Base-by-base conservation (phyloP, 2,113 vertebrate genomes). In the Sigmodon hispidus region DNA sequence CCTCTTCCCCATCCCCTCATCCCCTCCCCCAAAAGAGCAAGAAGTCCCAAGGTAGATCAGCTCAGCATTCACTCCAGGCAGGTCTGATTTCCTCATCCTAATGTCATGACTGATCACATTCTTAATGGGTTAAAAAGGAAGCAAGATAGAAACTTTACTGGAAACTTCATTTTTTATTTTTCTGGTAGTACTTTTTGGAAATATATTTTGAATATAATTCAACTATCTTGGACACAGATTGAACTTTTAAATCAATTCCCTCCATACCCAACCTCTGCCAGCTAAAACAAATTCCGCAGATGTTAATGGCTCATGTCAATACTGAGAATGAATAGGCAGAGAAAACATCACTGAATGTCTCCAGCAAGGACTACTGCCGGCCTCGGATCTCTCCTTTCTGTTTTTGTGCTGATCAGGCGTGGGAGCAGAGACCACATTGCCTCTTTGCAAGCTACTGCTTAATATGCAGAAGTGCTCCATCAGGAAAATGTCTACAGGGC, bases 381-480 rank as follows among this genome's bases (percentile, higher is more conserved):
- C 97, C 98, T 97, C 87, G 43, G 96, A 93, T 97, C 98, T 98
- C 90, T 95, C 96, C 96, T 98, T 98, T 98, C 96, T 98, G 96
- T 96, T 98, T 98, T 98, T 98, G 98, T 98, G 97, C 97, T 55
- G 96, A 97, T 96, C 97, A 97, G 97, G 98, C 98, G 95, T 98
- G 98, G 98, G 98, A 98, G 98, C 98, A 97, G 96, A 96, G 97
- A 97, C 97, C 98, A 99, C 98, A 98, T 94, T 98, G 98, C 98
- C 99, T 98, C 95, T 98, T 98, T 98, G 98, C 99, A 98, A 98
- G 97, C 98, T 99, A 97, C 99, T 99, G 97, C 96, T 99, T 98
- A 99, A 99, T 98, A 99, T 99, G 98, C 99, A 99, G 98, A 98
- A 98, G 98, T 98, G 98, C 98, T 97, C 97, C 97, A 96, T 97